Base-by-base conservation (phyloP, 92 coral and sea anemone genomes). In the Paramuricea clavata region DNA sequence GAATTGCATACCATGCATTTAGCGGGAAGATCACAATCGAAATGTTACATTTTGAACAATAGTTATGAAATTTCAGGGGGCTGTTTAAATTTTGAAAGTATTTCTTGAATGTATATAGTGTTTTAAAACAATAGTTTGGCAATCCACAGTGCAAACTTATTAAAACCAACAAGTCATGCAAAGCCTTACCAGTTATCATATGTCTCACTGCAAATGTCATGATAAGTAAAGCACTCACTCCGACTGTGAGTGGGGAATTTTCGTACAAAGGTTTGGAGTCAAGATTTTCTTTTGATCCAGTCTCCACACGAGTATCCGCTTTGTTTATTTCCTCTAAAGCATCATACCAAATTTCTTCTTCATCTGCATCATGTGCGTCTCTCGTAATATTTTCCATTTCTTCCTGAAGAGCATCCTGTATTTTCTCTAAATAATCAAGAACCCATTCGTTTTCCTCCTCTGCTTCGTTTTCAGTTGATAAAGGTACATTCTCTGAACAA, bases 1-100 rank as follows among this genome's bases (percentile, higher is more conserved):
- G 44, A n/a, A 74, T 89, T 89, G 52, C 92, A 89, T 15, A 89
- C 92, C 62, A 78, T 71, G 70, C 92, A 89, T 61, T 89, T 89
- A 8, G 92, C 92, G 33, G 92, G 89, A 60, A 89, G 82, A 44
- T 85, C 86, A 43, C 89, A 85, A 89, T 76, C 25, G 79, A 88
- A 67, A 89, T 67, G 68, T 75, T 77, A 74, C 89, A 85, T 47
- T 85, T 76, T 69, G 89, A 89, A 75, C 92, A 89, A 56, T 83
- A 85, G 15, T 84, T 78, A 69, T 89, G 92, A 62, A 76, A 89
- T 47, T 84, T 81, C 32, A 89, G 78, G 28, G 92, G 92, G 74
- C 86, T 89, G 81, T 89, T 89, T 83, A 89, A 42, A 50, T 83
- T 76, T 42, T 65, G 75, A 30, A 78, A 89, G 75, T 84, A 78